These are phyloP conservation scores for Phaethornis superciliosus DNA, from an alignment of 2,113 vertebrate genomes.

Conservation along the genomic window DNA sequence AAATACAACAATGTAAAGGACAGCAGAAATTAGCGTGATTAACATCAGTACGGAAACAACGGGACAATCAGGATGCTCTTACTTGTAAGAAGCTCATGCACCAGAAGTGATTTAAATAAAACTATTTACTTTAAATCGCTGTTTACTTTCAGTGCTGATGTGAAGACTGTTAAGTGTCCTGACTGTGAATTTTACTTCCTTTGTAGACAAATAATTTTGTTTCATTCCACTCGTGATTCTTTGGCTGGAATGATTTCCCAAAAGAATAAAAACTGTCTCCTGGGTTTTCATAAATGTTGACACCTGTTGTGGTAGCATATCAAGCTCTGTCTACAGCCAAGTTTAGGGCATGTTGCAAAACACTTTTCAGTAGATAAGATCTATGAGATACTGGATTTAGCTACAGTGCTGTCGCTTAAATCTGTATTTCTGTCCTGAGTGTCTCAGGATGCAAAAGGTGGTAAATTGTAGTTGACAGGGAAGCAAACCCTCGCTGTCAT, in stretches of 20 bases:
- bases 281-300: background rate
- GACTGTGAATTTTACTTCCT: background rate
- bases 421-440: background rate
- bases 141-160: background rate
- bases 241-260: background rate
- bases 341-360: background rate
- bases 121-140: too few species aligned
- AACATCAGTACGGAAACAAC: background rate
- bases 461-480: background rate
- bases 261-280: background rate
- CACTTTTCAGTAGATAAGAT: background rate
- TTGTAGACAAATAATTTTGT: background rate
- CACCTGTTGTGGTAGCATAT: background rate
- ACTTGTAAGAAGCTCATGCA: background rate
- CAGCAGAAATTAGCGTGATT: background rate
- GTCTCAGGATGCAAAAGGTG: background rate
- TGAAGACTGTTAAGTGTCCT: background rate
- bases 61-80: background rate
- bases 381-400: background rate
- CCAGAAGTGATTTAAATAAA: background rate
- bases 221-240: background rate
- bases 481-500: fast-evolving
- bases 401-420: background rate
- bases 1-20: background rate
- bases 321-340: background rate